Evolutionary conservation across 2,888 invertebrate species (phyloP), one percentile per base, ranked within the genome.

Genomic region (Lingula anatina): DNA sequence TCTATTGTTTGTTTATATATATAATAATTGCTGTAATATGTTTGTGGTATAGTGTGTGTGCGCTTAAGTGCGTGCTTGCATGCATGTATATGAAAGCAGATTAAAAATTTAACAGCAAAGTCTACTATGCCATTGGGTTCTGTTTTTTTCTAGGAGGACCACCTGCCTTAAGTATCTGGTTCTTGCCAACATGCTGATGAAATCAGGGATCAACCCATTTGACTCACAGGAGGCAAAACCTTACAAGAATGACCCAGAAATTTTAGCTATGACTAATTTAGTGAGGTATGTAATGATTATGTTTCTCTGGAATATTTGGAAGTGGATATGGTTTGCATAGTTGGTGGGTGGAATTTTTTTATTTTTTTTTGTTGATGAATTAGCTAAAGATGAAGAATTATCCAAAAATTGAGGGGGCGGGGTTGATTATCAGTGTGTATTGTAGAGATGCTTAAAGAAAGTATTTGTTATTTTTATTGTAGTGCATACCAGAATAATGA

Each of bases 201-300:
- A 97, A 76, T 97, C 96, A 3, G 96, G 94, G 35, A 99, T 99
- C 59, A 99, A 99, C 80, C 99, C 99, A 0, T 99, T 99, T 78
- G 99, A 99, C 79, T 96, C 96, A 0, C 97, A 99, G 81, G 99
- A 99, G 81, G 97, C 97, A 0, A 99, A 99, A 75, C 97, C 99
- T 0, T 99, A 99, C 76, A 97, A 96, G 80, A 97, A 97, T 76
- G 97, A 99, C 80, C 94, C 96, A 0, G 97, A 99, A 80, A 97
- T 99, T 66, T 82, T 97, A 61, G 97, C 97, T 18, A 97, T 99
- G 96, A 99, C 97, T 5, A 95, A 97, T 80, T 82, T 99, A 66
- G 97, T 99, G 37, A 79, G 77, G 73, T 78, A 60, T 53, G 55
- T 49, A 31, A 12, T 39, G 20, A 46, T 21, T 40, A 7, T 18